Evolutionary conservation across 2,797 vertebrate genomes (phyloP).

Genomic region (Acrossocheilus wenchowensis): DNA sequence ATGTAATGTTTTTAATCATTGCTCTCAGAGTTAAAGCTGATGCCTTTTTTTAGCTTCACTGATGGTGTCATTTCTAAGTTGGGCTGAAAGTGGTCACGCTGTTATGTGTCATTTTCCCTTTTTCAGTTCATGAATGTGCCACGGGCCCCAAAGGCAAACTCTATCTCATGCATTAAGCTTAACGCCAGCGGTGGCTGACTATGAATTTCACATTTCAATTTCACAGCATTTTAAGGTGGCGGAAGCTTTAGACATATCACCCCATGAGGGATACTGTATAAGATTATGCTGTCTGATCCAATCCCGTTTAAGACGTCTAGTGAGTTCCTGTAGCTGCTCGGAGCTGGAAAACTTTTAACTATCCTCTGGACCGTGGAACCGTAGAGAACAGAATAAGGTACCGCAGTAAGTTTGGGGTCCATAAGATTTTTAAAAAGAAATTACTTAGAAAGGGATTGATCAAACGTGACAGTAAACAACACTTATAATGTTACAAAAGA

Average conservation of each 20-base stretch:
- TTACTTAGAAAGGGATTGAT: neutral
- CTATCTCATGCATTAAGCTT: conserved; percentile 1
- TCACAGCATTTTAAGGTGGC: conserved; percentile 20
- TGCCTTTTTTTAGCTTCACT: neutral
- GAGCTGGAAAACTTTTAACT: neutral
- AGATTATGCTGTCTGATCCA: conserved; percentile 20
- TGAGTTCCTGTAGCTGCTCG: neutral
- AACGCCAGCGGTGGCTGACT: neutral
- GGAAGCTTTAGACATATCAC: neutral
- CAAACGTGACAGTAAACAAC: neutral
- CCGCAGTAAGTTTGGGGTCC: neutral
- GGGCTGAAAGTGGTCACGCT: conserved; percentile 15
- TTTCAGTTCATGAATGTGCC: conserved; percentile 19
- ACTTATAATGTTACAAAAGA: neutral
- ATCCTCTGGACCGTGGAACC: neutral
- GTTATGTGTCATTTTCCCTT: conserved; percentile 30
- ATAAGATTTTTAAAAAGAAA: neutral
- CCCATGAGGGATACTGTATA: conserved; percentile 33
- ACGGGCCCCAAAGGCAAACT: neutral
- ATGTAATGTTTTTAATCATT: neutral
- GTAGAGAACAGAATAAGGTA: neutral
- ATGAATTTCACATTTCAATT: conserved; percentile 22
- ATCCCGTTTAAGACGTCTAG: conserved; percentile 8
- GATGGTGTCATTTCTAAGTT: neutral
- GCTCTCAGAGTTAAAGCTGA: neutral